Evolutionary conservation across 2,888 invertebrate genomes (phyloP).

Genomic region (Pemphredon lugubris): DNA sequence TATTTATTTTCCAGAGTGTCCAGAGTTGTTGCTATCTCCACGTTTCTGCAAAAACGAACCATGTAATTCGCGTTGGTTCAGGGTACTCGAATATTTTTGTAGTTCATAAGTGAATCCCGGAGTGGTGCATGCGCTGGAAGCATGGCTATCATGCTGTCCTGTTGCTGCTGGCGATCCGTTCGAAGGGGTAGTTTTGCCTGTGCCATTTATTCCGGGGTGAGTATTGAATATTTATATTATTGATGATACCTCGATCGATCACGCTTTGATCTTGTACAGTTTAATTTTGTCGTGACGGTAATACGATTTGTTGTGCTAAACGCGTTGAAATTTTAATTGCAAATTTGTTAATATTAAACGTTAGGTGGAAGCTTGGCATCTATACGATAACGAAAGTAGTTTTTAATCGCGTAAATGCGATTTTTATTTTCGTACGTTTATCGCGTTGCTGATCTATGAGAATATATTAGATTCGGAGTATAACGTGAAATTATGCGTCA

Average conservation of each 20-base stretch:
- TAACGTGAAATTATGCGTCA: background rate
- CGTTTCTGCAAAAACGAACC: too few species aligned
- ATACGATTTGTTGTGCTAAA: too few species aligned
- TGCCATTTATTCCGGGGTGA: constrained; percentile 87
- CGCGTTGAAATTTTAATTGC: too few species aligned
- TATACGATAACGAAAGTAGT: too few species aligned
- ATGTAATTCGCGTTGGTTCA: background rate
- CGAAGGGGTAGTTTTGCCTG: constrained; percentile 89
- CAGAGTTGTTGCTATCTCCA: too few species aligned
- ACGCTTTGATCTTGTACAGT: background rate
- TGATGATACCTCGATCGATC: background rate
- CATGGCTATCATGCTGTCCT: constrained; percentile 89
- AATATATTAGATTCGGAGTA: background rate
- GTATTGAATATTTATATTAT: constrained; percentile 66
- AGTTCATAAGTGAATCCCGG: background rate
- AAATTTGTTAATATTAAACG: too few species aligned
- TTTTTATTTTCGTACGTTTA: too few species aligned
- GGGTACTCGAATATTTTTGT: background rate
- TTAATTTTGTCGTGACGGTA: background rate
- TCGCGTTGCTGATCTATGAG: too few species aligned
- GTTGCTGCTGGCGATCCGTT: constrained; percentile 90
- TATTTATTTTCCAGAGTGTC: too few species aligned
- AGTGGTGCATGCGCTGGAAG: constrained; percentile 62
- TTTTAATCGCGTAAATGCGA: too few species aligned
- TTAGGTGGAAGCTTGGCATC: too few species aligned